Base-by-base conservation (phyloP, 2,888 invertebrate species). In the Saturnia japonica region DNA sequence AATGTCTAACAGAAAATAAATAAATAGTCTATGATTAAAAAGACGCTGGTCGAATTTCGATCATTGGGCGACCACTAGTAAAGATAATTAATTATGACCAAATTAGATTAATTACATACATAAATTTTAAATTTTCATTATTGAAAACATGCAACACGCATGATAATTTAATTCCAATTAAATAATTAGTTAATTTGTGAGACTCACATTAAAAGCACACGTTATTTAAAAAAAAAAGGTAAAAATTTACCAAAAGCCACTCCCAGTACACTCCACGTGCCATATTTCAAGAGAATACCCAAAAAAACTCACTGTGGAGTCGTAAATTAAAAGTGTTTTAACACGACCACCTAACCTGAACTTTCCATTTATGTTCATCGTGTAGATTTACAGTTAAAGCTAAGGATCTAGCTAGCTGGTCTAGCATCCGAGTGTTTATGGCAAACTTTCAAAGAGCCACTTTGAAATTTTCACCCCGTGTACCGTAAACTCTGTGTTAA, bases 321-420 rank as follows among this genome's bases (percentile, higher is more conserved):
- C 77, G 83, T 87, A 85, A 85, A 86, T 88, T 87, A 83, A 82
- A 82, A 85, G 82, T 81, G 82, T 84, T 84, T 82, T 80, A 76
- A 79, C 72, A 28, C 70, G 71, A 71, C 85, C 80, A 68, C 68
- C 43, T 71, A 68, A 47, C 68, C 67, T 69, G 66, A 74, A 6
- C 57, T 60, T 60, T 60, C 57, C 28, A 60, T 60, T 60, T 25
- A 12, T 0, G 25, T 60, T 60, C 28, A 25, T 28, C 34, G 19
- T 68, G 47, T 60, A 60, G 3, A 28, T 25, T 60, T 14, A 6
- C 14, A 60, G 72, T 77, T 71, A 72, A 47, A 70, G 70, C 68
- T 62, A 70, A 70, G 70, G 85, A 70, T 80, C 86, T 72, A 71
- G 69, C 67, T 70, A 70, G 47, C 70, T 67, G 80, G 82, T 82